phyloP scores from a whole-genome alignment of 2,113 vertebrate species.

The Coryphaenoides rupestris region DNA sequence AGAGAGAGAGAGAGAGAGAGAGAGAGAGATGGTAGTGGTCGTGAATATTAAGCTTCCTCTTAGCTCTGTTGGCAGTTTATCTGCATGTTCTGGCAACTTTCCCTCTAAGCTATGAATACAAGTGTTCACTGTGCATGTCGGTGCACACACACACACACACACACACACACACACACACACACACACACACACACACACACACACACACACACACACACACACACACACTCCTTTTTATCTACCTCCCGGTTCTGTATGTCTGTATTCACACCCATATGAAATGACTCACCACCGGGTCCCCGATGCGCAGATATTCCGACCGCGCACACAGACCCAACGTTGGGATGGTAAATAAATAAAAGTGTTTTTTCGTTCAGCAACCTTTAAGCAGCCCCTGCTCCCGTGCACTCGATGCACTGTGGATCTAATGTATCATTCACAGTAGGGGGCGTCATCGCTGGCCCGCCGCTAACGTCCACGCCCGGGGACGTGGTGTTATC shows the following conservation, averaged over 20 bases:
- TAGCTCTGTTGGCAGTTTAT: constrained; percentile 48
- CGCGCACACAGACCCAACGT: not conserved
- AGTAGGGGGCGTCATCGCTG: too few species aligned
- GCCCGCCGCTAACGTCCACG: too few species aligned
- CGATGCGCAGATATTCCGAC: not conserved
- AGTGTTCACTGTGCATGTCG: constrained; percentile 29
- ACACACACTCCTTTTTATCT: not conserved
- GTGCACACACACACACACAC: not conserved
- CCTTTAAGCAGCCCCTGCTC: not conserved
- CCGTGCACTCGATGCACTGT: not conserved
- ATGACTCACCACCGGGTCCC: not conserved
- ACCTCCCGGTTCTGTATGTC: not conserved
- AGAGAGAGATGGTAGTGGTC: constrained; percentile 1
- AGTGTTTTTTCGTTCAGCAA: not conserved
- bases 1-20: too few species aligned
- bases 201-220: constrained; percentile 2
- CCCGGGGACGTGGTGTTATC: too few species aligned
- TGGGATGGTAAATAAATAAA: not conserved
- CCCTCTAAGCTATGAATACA: constrained; percentile 45
- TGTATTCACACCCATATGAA: not conserved
- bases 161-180: not conserved
- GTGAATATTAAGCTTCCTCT: constrained; percentile 47
- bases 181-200: constrained; percentile 2
- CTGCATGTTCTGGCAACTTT: constrained; percentile 47
- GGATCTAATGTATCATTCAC: not conserved